Percentiles rank a stretch among this genome's conserved stretches.
These are phyloP conservation scores for Hypolimnas misippus DNA, from an alignment of 2,888 invertebrate genomes.

Conservation along the genomic window DNA sequence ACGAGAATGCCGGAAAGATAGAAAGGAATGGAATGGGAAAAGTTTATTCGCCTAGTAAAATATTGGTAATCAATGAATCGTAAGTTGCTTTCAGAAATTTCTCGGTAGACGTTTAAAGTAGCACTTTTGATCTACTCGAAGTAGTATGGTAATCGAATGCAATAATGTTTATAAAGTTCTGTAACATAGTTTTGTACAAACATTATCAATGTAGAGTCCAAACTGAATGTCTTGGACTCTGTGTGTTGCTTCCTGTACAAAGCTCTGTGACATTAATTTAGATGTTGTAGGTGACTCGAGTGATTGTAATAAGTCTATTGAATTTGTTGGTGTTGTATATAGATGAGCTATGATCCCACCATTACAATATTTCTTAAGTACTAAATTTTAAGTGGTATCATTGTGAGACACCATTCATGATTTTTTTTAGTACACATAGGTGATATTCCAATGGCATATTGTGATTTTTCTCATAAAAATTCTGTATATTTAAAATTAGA, in stretches of 20 bases:
- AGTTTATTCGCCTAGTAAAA: constrained; percentile 27
- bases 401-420: constrained; percentile 67
- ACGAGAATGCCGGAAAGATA: constrained; percentile 26
- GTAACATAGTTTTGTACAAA: constrained; percentile 57
- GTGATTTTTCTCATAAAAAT: constrained; percentile 75
- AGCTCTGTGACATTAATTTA: constrained; percentile 52
- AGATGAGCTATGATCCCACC: constrained; percentile 83
- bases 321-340: constrained; percentile 81
- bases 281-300: constrained; percentile 76
- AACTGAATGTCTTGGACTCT: constrained; percentile 10
- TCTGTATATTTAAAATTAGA: constrained; percentile 67
- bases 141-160: constrained; percentile 77
- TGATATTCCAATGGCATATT: constrained; percentile 79
- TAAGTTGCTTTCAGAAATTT: constrained; percentile 46
- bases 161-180: constrained; percentile 66
- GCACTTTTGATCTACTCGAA: constrained; percentile 74
- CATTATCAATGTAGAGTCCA: constrained; percentile 18
- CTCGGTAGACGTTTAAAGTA: constrained; percentile 58
- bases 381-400: constrained; percentile 77
- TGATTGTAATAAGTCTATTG: constrained; percentile 79
- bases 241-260: constrained; percentile 46
- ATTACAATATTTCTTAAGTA: constrained; percentile 81
- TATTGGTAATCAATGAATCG: constrained; percentile 42
- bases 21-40: constrained; percentile 18
- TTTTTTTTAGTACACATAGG: constrained; percentile 64